Percentiles rank a stretch among this genome's conserved stretches.
phyloP scores from a whole-genome alignment of 2,113 vertebrate species.

The Podarcis raffonei region DNA sequence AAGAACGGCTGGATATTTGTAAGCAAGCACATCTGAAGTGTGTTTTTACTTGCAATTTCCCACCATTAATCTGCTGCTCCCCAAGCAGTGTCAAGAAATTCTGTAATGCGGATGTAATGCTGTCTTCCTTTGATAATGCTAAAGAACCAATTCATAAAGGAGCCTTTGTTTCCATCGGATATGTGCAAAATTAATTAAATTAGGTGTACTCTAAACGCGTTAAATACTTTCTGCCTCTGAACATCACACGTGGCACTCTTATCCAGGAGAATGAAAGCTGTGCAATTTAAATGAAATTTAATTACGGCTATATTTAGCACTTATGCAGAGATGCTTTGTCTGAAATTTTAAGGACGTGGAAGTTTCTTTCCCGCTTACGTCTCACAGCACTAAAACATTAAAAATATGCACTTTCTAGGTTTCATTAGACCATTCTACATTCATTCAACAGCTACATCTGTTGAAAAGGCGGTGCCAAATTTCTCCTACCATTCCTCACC shows the following conservation, averaged over 20 bases:
- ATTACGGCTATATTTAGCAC: neutral
- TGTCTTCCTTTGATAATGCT: slow-evolving; percentile 21
- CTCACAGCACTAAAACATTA: neutral
- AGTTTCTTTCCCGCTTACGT: neutral
- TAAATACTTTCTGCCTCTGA: neutral
- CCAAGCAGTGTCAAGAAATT: neutral
- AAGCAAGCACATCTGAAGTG: neutral
- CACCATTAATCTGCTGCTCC: neutral
- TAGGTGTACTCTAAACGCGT: neutral
- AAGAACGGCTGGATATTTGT: neutral
- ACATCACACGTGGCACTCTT: neutral
- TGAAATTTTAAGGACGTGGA: neutral
- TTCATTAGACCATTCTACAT: neutral
- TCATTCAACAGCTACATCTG: too few relatives aligned
- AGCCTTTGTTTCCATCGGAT: neutral
- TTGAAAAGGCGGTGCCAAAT: too few relatives aligned
- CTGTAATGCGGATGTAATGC: neutral
- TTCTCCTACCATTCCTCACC: too few relatives aligned
- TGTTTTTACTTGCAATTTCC: neutral
- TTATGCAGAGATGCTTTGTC: neutral
- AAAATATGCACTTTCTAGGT: neutral
- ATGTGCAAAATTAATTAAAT: slow-evolving; percentile 4
- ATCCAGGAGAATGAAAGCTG: neutral
- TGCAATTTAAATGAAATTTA: neutral
- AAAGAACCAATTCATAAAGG: slow-evolving; percentile 11